Conservation (phyloP, 2,113 vertebrate species). For the Anoplopoma fimbria region DNA sequence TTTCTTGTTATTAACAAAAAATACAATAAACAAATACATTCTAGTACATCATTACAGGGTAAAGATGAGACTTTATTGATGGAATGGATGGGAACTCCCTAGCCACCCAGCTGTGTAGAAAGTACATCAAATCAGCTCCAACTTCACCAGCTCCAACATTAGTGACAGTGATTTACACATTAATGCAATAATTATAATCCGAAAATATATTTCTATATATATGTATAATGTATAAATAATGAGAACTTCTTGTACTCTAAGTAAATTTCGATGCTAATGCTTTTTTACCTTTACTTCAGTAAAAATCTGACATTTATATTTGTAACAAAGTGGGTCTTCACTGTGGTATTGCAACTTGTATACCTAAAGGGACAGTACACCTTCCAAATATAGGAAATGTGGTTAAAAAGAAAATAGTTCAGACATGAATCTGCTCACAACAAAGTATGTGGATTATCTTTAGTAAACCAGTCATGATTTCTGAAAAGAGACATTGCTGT, state of each 20-base stretch:
- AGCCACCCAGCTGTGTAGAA: neutral
- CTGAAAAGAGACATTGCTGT: neutral
- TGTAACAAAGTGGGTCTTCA: too few species aligned
- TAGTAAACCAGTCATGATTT: neutral
- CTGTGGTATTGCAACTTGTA: neutral
- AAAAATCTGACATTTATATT: too few species aligned
- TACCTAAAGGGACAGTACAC: neutral
- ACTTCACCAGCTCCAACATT: neutral
- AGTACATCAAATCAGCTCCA: neutral
- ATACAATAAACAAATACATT: neutral
- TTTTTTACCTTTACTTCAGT: neutral
- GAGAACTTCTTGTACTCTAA: neutral
- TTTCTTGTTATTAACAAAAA: neutral
- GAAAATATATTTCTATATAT: neutral
- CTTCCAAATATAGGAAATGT: neutral
- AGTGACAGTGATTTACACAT: neutral
- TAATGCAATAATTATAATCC: neutral
- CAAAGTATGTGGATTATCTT: too few species aligned
- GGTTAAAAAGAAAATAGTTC: too few species aligned
- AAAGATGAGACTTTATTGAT: neutral
- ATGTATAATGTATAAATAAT: neutral
- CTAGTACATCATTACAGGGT: neutral
- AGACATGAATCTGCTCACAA: too few species aligned
- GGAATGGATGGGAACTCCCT: neutral
- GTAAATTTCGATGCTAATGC: neutral